Evolutionary conservation across 2,797 vertebrate species (phyloP).

Genomic region (Enteromius fasciolatus): DNA sequence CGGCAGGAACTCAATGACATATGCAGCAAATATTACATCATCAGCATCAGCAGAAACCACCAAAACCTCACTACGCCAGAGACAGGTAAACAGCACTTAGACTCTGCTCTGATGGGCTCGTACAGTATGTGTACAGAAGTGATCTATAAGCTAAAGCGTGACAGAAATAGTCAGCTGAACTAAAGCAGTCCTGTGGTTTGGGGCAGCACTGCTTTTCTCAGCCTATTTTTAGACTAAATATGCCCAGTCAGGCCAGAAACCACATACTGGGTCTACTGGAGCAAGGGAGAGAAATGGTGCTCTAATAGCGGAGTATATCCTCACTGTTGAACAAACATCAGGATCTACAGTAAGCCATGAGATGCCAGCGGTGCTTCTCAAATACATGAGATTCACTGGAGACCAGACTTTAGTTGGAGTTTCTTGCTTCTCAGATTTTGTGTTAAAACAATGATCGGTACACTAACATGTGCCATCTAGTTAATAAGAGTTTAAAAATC

Average conservation of each 20-base stretch:
- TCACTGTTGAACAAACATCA: not conserved
- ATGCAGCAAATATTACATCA: constrained; percentile 6
- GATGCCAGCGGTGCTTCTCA: not conserved
- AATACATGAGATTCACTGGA: not conserved
- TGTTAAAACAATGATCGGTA: not conserved
- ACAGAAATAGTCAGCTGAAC: constrained; percentile 39
- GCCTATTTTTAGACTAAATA: constrained; percentile 44
- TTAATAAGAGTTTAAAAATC: not conserved
- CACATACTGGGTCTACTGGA: constrained; percentile 28
- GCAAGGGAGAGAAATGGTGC: not conserved
- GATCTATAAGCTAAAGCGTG: constrained; percentile 13
- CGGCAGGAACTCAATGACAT: constrained; percentile 30
- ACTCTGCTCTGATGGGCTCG: constrained; percentile 27
- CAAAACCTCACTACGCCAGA: constrained; percentile 19
- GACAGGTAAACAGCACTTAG: constrained; percentile 50
- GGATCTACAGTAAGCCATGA: not conserved
- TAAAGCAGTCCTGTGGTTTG: constrained; percentile 42
- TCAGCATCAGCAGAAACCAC: constrained; percentile 22
- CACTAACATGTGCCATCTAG: not conserved
- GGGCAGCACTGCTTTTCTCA: constrained; percentile 18
- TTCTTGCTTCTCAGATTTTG: not conserved
- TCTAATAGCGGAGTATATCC: not conserved
- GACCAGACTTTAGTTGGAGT: not conserved
- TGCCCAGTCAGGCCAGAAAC: constrained; percentile 23
- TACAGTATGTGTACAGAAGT: constrained; percentile 15